Evolutionary conservation across 2,888 invertebrate genomes (phyloP).

Genomic region (Mystacides longicornis): DNA sequence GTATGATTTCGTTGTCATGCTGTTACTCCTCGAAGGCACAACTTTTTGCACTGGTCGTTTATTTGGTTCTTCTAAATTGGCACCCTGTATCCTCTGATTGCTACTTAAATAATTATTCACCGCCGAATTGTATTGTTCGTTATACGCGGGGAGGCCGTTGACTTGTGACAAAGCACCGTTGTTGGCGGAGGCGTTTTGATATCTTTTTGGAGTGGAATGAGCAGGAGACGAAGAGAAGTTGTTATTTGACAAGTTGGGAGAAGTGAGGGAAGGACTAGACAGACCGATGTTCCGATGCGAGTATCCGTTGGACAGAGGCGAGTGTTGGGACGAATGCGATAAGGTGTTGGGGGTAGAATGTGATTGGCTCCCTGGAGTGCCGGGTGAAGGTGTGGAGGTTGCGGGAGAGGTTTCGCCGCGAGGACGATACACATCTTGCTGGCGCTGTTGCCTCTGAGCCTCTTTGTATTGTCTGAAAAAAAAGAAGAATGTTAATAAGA

Average conservation of each 20-base stretch:
- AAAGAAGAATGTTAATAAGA: background rate
- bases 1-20: constrained; percentile 30
- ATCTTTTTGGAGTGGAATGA: constrained; percentile 47
- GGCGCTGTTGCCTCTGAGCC: constrained; percentile 77
- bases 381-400: constrained; percentile 48
- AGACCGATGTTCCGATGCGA: constrained; percentile 51
- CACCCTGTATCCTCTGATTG: background rate
- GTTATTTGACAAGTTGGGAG: constrained; percentile 33
- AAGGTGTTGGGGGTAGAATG: constrained; percentile 25
- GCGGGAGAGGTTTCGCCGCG: constrained; percentile 52
- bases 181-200: constrained; percentile 32
- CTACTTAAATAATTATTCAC: constrained; percentile 3
- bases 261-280: constrained; percentile 40
- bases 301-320: constrained; percentile 42
- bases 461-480: constrained; percentile 78
- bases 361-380: constrained; percentile 47
- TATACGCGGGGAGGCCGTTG: constrained; percentile 27
- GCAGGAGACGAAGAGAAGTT: constrained; percentile 38
- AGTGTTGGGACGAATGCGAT: constrained; percentile 32
- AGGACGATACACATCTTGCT: constrained; percentile 70
- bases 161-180: constrained; percentile 30
- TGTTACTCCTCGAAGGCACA: constrained; percentile 60
- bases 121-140: background rate
- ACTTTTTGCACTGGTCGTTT: constrained; percentile 74
- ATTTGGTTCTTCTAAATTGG: constrained; percentile 26